Evolutionary conservation across 2,888 invertebrate species (phyloP), one percentile per base, ranked within the genome.

Genomic region (Muscina levida): DNA sequence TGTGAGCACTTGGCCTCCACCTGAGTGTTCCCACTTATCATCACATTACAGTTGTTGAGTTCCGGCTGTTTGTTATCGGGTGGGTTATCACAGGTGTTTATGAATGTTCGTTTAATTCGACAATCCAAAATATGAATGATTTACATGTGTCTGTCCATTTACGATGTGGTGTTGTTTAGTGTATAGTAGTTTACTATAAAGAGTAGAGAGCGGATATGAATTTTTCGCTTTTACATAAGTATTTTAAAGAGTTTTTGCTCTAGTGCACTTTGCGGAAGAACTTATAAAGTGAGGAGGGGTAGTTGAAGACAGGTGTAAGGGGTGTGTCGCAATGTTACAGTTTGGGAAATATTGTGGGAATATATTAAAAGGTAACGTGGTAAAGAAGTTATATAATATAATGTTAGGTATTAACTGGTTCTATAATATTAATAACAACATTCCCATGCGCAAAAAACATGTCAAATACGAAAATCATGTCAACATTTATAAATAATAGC

Each of bases 1-100:
- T 79, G 79, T 75, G n/a, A n/a, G 31, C 31, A 3, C 31, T 31
- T 31, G 3, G 31, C n/a, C n/a, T n/a, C 8, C 31, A 8, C 31
- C 8, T 31, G 31, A 5, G 8, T 8, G 31, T 31, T 31, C 31
- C 31, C 31, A 31, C 31, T n/a, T n/a, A n/a, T n/a, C n/a, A n/a
- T n/a, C n/a, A n/a, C n/a, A n/a, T n/a, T n/a, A n/a, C n/a, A n/a
- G n/a, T n/a, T n/a, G n/a, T n/a, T n/a, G 8, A 31, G 31, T 31
- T 31, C 31, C 31, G 31, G 31, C 4, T 31, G 31, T 31, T 3
- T 31, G 3, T 8, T 31, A 3, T 31, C 31, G 31, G 31, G 31
- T 31, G 31, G 31, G 8, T 66, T 59, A 71, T 77, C 8, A 77
- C 80, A 80, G 80, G 80, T 80, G 80, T 80, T 77, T 80, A 53